Percentiles rank a stretch among this genome's conserved stretches.
Evolutionary conservation across 2,797 vertebrate genomes (phyloP).

Genomic region (Chelmon rostratus): DNA sequence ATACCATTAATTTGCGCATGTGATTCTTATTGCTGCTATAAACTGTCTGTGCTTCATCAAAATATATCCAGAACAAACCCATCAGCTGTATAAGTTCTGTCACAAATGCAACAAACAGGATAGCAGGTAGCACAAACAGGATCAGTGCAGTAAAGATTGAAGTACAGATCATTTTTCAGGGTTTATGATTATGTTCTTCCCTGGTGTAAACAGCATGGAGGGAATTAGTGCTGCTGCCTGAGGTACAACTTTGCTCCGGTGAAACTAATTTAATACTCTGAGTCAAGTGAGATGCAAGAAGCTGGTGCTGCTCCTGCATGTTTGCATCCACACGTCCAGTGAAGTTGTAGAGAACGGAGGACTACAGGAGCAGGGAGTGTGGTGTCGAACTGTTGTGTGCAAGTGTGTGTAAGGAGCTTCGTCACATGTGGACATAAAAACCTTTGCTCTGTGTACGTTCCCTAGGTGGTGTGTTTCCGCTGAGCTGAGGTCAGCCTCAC

Average conservation of each 20-base stretch:
- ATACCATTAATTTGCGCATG: constrained; percentile 9
- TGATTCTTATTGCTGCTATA: constrained; percentile 5
- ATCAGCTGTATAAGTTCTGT: neutral
- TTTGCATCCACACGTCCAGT: constrained; percentile 8
- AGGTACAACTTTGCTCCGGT: neutral
- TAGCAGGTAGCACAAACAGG: constrained; percentile 15
- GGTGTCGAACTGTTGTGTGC: constrained; percentile 6
- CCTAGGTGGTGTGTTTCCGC: constrained; percentile 73
- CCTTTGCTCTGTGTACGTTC: constrained; percentile 17
- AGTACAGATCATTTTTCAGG: neutral
- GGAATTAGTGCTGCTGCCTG: neutral
- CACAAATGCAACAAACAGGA: constrained; percentile 7
- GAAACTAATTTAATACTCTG: constrained; percentile 30
- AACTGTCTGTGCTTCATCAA: constrained; percentile 17
- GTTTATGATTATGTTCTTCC: neutral
- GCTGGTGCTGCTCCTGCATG: neutral
- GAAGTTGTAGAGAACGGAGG: constrained; percentile 17
- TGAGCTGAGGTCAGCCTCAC: constrained; percentile 78
- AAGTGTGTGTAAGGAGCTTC: constrained; percentile 17
- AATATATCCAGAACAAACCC: neutral
- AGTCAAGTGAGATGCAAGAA: constrained; percentile 19
- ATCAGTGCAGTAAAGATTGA: neutral
- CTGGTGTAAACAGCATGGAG: neutral
- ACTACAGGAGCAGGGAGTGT: constrained; percentile 1
- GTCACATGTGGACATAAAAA: constrained; percentile 47